Evolutionary conservation across 2,113 vertebrate species (phyloP).

Genomic region (Pachyramphus minor): DNA sequence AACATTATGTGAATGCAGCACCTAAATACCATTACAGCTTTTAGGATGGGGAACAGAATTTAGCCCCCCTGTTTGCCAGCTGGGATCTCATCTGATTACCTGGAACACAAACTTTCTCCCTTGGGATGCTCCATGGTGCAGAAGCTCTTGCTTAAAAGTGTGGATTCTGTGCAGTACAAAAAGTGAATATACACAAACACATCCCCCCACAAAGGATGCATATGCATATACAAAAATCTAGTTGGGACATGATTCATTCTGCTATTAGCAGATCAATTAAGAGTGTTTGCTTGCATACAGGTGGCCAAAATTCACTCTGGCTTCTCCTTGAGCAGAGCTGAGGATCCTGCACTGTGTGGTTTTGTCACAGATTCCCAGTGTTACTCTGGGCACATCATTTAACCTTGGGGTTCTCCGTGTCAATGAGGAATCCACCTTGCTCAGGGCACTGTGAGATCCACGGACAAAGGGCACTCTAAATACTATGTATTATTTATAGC

Average conservation of each 20-base stretch:
- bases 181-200: neutral
- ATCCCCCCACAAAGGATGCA: fast-evolving
- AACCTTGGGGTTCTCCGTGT: neutral
- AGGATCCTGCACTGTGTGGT: neutral
- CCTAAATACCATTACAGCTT: neutral
- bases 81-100: neutral
- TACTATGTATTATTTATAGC: neutral
- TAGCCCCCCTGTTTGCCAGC: neutral
- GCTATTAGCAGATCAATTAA: neutral
- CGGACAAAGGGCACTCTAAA: neutral
- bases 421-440: neutral
- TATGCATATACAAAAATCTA: fast-evolving
- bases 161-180: neutral
- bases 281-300: neutral
- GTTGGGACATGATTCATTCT: no score
- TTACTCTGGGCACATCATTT: neutral
- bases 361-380: neutral
- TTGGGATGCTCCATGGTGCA: neutral
- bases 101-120: neutral
- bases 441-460: neutral
- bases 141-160: neutral
- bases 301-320: neutral
- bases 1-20: neutral
- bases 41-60: neutral
- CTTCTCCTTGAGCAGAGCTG: neutral